phyloP scores from a whole-genome alignment of 2,888 invertebrate genomes.

The Drepanosiphum platanoidis region DNA sequence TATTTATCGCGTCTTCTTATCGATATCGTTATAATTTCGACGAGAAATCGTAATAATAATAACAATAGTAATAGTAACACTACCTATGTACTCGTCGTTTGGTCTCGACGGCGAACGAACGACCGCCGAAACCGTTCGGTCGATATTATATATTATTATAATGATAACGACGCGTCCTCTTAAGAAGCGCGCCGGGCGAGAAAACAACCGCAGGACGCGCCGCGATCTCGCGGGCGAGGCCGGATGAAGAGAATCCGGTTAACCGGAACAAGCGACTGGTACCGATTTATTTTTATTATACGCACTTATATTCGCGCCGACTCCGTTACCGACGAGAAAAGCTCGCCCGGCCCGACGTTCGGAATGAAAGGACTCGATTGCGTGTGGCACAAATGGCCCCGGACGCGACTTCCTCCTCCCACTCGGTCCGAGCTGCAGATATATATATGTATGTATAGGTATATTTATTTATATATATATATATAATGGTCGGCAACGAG shows the following conservation, averaged over 20 bases:
- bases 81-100: too few relatives aligned
- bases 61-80: too few relatives aligned
- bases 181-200: background rate
- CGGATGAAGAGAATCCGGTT: slow-evolving; percentile 42
- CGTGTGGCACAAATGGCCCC: slow-evolving; percentile 37
- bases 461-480: too few relatives aligned
- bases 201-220: slow-evolving; percentile 16
- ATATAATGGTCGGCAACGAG: slow-evolving; percentile 1
- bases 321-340: background rate
- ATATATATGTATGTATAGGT: too few relatives aligned
- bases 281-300: slow-evolving; percentile 50
- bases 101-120: background rate
- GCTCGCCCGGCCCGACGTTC: background rate
- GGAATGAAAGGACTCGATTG: slow-evolving; percentile 46
- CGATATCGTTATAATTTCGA: too few relatives aligned
- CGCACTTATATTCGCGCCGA: slow-evolving; percentile 9
- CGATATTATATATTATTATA: too few relatives aligned
- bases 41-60: too few relatives aligned
- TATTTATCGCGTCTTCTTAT: too few relatives aligned
- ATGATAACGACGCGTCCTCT: background rate
- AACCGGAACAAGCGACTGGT: slow-evolving; percentile 32
- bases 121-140: too few relatives aligned
- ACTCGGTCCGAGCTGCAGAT: background rate
- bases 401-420: background rate
- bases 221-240: background rate